phyloP scores from a whole-genome alignment of 2,113 vertebrate species.

The Solea solea region DNA sequence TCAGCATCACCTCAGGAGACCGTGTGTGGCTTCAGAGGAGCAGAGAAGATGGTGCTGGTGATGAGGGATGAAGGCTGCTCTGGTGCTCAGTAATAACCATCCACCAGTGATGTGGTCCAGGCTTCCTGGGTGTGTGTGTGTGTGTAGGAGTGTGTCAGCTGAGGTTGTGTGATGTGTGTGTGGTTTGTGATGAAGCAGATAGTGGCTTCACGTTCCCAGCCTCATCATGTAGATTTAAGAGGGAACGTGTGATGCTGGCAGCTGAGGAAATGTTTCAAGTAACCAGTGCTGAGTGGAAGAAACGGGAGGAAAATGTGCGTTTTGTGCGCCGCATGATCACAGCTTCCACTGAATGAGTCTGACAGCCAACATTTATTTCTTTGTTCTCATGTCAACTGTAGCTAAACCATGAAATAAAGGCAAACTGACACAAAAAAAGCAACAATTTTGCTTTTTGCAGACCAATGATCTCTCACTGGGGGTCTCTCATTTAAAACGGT shows the following conservation, averaged over 20 bases:
- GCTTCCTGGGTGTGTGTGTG: constrained; percentile 1
- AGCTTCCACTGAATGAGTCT: not conserved
- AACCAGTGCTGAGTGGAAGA: not conserved
- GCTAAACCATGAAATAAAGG: not conserved
- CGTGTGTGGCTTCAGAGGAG: constrained; percentile 4
- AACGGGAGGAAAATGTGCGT: not conserved
- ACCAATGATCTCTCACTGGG: not conserved
- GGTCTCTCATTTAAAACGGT: too few species aligned
- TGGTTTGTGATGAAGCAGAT: constrained; percentile 24
- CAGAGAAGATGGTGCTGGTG: constrained; percentile 10
- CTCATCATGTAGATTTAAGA: not conserved
- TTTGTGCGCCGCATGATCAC: not conserved
- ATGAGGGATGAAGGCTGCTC: not conserved
- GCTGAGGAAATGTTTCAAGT: not conserved
- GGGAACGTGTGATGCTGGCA: not conserved
- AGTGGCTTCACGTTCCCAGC: constrained; percentile 8
- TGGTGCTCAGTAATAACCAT: constrained; percentile 22
- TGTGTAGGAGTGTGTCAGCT: constrained; percentile 9
- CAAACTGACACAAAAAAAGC: not conserved
- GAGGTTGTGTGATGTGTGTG: constrained; percentile 8
- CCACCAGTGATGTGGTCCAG: constrained; percentile 31
- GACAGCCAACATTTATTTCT: not conserved
- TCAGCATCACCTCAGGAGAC: constrained; percentile 50
- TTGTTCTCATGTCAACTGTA: not conserved
- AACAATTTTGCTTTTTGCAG: not conserved